Evolutionary conservation across 2,888 invertebrate genomes (phyloP), one percentile per base, ranked within the genome.

Genomic region (Nudaria mundana): DNA sequence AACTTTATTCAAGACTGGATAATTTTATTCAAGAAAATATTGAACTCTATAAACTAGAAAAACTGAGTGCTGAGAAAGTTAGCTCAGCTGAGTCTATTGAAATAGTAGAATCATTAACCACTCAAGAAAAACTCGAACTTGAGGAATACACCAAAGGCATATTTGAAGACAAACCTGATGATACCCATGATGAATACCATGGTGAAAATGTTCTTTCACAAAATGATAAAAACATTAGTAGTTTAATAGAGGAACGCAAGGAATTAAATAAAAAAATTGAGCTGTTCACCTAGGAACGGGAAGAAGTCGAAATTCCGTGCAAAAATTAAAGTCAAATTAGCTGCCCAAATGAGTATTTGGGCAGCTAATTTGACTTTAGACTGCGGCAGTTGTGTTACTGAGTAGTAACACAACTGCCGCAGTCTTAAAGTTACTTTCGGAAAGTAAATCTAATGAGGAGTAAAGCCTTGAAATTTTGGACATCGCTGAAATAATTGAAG

Each of bases 51-150:
- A 94, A 93, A 72, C 77, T 95, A 22, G 93, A 93, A 55, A 94
- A 95, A 70, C 65, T 94, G 3, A 94, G 92, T 63, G 90, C 91
- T 11, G 92, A 92, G 69, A 93, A 94, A 65, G 93, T 93, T 1
- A 94, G 93, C 36, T 94, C 94, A 0, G 93, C 93, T 3, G 94
- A 94, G 75, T 94, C 94, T 31, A 94, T 94, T 35, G 94, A 94
- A 80, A 93, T 94, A 44, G 93, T 94, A 1, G 94, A 94, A 65
- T 88, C 92, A 8, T 80, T 94, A 44, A 93, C 93, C 11, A 92
- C 92, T 44, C 93, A 93, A 76, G 93, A 93, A 71, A 93, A 92
- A 63, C 66, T 93, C 29, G 93, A 93, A 71, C 81, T 93, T 34
- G 93, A 93, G 69, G 92, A 92, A 53, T 93, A 92, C 57, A 92